These are phyloP conservation scores for Andrena bucephala DNA, from an alignment of 2,888 invertebrate genomes.

Conservation along the genomic window DNA sequence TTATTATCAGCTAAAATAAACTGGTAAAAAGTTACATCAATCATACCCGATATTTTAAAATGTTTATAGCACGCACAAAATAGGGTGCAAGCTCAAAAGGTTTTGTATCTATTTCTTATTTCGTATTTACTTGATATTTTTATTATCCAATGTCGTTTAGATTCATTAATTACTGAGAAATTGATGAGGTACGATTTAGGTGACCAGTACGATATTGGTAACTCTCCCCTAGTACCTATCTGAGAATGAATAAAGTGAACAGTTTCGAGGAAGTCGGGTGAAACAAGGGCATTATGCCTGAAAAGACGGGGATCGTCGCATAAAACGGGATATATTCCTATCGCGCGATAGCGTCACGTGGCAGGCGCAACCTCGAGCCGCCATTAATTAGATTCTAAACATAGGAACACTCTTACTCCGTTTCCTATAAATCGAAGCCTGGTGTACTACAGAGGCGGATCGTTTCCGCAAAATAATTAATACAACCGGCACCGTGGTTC, in stretches of 20 bases:
- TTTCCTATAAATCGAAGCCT: slow-evolving; percentile 51
- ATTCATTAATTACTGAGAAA: no score
- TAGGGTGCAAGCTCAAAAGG: no score
- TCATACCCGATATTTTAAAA: no score
- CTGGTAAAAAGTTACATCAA: no score
- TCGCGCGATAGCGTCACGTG: slow-evolving; percentile 26
- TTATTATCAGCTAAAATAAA: no score
- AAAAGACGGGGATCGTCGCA: background rate
- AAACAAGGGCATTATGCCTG: slow-evolving; percentile 1
- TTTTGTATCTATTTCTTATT: no score
- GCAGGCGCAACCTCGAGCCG: background rate
- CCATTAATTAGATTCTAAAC: slow-evolving; percentile 62
- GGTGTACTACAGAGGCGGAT: background rate
- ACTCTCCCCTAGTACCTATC: no score
- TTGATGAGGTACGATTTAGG: no score
- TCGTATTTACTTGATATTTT: no score
- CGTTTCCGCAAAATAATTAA: slow-evolving; percentile 55
- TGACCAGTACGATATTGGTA: no score
- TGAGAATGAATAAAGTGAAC: background rate
- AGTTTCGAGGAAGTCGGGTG: background rate
- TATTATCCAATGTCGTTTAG: no score
- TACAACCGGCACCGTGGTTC: slow-evolving; percentile 23
- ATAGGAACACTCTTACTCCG: slow-evolving; percentile 52
- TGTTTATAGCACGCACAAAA: no score
- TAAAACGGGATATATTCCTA: slow-evolving; percentile 33